Base-by-base conservation (phyloP, 2,888 invertebrate genomes). In the Dione juno region DNA sequence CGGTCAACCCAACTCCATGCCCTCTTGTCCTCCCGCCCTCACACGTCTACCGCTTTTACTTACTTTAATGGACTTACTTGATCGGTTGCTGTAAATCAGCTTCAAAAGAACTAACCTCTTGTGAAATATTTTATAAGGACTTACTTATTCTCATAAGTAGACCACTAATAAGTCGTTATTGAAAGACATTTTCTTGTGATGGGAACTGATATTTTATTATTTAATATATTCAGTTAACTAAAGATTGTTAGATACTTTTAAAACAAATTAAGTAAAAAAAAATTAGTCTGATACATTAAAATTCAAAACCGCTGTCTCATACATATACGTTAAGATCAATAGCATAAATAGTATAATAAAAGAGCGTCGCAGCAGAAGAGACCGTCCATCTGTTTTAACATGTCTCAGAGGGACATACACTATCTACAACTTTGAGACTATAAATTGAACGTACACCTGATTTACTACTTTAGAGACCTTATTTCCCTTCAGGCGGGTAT, bases 1-100 rank as follows among this genome's bases (percentile, higher is more conserved):
- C 86, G 86, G 82, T 61, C 61, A 45, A 68, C 70, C n/a, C 69
- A 70, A 70, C 57, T 72, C 72, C 7, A 45, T 72, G 57, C 69
- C 69, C 72, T 50, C 45, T 63, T 53, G 28, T 11, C 45, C 35
- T 67, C 35, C 37, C 45, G 13, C 69, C 68, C 70, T 45, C 41
- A 68, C 53, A 21, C 14, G 48, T 37, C 14, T 66, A 21, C 37
- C 50, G 37, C 21, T 64, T 61, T 28, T 61, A 61, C 59, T 59
- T 59, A 59, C 61, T 45, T 45, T 61, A 61, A 59, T 59, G 43
- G 59, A 28, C n/a, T 59, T 43, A n/a, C 35, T 35, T 50, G 37
- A 64, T 50, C 19, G 21, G 52, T 19, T 63, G 21, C 21, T 61
- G 16, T 61, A 43, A 61, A 61, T 61, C 61, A 28, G 28, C 45